Evolutionary conservation across 2,888 invertebrate species (phyloP).

Genomic region (Agrochola lychnidis): DNA sequence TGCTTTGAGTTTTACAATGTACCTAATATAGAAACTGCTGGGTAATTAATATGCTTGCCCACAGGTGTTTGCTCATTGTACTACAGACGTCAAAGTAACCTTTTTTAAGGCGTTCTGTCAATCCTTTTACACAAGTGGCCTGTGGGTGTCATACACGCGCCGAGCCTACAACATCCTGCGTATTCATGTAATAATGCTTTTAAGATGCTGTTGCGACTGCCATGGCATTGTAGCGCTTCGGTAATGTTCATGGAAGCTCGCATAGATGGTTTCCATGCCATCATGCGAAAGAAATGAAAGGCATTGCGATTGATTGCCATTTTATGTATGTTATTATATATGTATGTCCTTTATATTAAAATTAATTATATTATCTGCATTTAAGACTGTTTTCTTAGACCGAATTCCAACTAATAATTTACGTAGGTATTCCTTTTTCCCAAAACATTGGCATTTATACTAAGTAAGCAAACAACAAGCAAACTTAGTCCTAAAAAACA

Average conservation of each 20-base stretch:
- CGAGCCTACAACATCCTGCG: not conserved
- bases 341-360: not conserved
- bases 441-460: not conserved
- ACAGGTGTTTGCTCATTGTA: no score
- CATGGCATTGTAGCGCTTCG: no score
- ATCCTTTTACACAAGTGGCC: not conserved
- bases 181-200: not conserved
- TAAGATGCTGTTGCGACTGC: not conserved
- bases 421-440: not conserved
- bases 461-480: no score
- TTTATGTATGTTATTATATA: no score
- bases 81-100: no score
- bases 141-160: not conserved
- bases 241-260: no score
- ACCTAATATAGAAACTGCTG: not conserved
- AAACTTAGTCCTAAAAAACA: no score
- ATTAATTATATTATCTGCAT: conserved; percentile 1
- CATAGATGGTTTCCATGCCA: no score
- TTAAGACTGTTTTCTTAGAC: not conserved
- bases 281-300: no score
- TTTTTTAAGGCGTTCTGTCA: no score
- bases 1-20: not conserved
- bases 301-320: no score
- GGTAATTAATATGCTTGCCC: no score
- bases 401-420: not conserved